Percentiles rank a stretch among this genome's conserved stretches.
phyloP scores from a whole-genome alignment of 2,113 vertebrate genomes.

The Engraulis encrasicolus region DNA sequence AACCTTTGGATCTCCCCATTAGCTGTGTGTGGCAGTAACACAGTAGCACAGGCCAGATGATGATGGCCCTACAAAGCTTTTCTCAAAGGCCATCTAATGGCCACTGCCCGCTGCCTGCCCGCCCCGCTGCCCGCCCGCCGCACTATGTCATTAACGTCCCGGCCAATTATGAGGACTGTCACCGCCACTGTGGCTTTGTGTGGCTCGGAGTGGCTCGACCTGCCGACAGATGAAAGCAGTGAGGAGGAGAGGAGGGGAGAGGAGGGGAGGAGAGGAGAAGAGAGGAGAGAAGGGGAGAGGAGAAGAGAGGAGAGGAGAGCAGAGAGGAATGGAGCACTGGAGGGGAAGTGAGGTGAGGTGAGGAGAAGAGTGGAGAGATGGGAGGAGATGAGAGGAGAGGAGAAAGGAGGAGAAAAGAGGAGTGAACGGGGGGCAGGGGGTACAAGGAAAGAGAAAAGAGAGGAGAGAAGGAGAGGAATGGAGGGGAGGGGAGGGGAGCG shows the following conservation, averaged over 20 bases:
- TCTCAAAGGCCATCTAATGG: conserved; percentile 61
- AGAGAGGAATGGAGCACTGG: background rate
- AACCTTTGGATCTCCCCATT: conserved; percentile 54
- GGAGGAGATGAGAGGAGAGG: no score
- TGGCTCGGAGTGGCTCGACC: no score
- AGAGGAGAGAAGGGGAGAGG: background rate
- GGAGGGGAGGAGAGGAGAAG: background rate
- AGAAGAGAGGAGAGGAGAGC: background rate
- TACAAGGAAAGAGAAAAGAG: background rate
- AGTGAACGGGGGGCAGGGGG: background rate
- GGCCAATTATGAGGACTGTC: conserved; percentile 55
- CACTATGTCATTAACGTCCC: conserved; percentile 60
- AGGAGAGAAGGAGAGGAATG: no score
- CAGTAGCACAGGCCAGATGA: no score
- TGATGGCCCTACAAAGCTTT: conserved; percentile 54
- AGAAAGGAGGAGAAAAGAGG: no score
- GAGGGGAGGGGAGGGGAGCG: no score
- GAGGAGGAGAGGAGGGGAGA: background rate
- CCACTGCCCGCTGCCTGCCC: conserved; percentile 56
- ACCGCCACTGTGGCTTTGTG: conserved; percentile 47
- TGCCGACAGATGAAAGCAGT: conserved; percentile 45
- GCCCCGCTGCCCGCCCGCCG: no score
- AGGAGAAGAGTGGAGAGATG: no score
- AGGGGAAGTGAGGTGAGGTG: background rate
- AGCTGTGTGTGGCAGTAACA: conserved; percentile 49